Evolutionary conservation across 2,113 vertebrate species (phyloP).

Genomic region (Anolis sagrei): DNA sequence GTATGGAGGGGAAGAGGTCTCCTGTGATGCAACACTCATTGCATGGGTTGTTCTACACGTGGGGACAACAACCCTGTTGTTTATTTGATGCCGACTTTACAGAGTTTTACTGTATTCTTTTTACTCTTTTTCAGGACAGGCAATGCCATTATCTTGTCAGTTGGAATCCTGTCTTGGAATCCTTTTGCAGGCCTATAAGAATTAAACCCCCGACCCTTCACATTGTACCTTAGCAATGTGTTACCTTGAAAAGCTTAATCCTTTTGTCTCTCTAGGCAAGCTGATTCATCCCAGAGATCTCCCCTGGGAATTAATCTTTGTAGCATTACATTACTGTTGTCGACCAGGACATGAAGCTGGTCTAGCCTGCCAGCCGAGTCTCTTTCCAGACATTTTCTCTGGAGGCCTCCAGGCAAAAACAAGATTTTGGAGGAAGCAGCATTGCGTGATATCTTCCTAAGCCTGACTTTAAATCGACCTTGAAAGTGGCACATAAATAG

Average conservation of each 20-base stretch:
- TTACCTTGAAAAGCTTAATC: not conserved
- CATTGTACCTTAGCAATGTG: slow-evolving; percentile 14
- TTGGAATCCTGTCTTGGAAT: not conserved
- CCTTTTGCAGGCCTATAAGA: not conserved
- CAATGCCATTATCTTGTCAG: not conserved
- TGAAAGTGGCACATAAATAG: slow-evolving; percentile 29
- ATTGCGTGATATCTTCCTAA: slow-evolving; percentile 7
- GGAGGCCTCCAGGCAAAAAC: not conserved
- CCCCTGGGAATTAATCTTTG: not conserved
- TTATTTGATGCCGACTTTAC: not conserved
- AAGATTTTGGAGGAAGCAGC: not conserved
- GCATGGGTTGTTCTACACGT: not conserved
- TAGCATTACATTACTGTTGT: not conserved
- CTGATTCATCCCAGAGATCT: slow-evolving; percentile 30
- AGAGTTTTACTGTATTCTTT: not conserved
- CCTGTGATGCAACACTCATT: not conserved
- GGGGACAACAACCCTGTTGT: not conserved
- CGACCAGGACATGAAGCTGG: not conserved
- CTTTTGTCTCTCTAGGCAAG: slow-evolving; percentile 21
- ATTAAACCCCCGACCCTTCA: slow-evolving; percentile 24
- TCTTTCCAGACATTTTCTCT: slow-evolving; percentile 3
- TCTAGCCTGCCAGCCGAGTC: not conserved
- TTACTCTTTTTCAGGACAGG: not conserved
- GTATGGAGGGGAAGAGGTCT: not conserved
- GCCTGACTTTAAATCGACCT: slow-evolving; percentile 24